Evolutionary conservation across 2,888 invertebrate species (phyloP).

Genomic region (Apamea epomidion): DNA sequence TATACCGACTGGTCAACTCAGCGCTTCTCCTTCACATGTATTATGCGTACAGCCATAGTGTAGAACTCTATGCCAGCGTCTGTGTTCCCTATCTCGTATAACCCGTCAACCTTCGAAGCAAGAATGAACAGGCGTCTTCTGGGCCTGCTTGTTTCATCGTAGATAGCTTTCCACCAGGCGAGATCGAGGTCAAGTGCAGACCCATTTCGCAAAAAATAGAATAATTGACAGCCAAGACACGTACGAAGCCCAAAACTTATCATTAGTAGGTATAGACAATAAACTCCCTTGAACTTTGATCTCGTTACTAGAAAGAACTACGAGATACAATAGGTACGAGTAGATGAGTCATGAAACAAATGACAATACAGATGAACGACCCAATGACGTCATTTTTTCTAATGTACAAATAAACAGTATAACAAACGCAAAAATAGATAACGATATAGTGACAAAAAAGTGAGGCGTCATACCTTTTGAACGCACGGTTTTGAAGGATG

Average conservation of each 20-base stretch:
- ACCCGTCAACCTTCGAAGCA: neutral
- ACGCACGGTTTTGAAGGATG: neutral
- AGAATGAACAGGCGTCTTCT: neutral
- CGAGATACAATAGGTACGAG: neutral
- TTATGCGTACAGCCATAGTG: neutral
- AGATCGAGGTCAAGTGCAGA: neutral
- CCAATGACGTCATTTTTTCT: slow-evolving; percentile 31
- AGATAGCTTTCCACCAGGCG: neutral
- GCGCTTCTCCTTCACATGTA: neutral
- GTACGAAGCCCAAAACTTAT: neutral
- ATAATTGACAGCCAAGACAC: neutral
- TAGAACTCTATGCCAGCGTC: neutral
- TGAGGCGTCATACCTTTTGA: neutral
- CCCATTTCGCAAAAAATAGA: too few species aligned
- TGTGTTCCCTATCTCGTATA: neutral
- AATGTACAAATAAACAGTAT: slow-evolving; percentile 11
- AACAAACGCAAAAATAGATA: slow-evolving; percentile 4
- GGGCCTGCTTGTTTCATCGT: neutral
- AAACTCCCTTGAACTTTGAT: slow-evolving; percentile 35
- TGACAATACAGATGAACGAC: slow-evolving; percentile 38
- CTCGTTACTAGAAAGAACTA: slow-evolving; percentile 3
- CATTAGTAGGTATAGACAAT: neutral
- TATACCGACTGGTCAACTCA: neutral
- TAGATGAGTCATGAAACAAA: slow-evolving; percentile 31
- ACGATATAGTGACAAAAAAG: neutral